Evolutionary conservation across 1,140 invertebrate genomes (phyloP).

Genomic region (Cydia pomonella): DNA sequence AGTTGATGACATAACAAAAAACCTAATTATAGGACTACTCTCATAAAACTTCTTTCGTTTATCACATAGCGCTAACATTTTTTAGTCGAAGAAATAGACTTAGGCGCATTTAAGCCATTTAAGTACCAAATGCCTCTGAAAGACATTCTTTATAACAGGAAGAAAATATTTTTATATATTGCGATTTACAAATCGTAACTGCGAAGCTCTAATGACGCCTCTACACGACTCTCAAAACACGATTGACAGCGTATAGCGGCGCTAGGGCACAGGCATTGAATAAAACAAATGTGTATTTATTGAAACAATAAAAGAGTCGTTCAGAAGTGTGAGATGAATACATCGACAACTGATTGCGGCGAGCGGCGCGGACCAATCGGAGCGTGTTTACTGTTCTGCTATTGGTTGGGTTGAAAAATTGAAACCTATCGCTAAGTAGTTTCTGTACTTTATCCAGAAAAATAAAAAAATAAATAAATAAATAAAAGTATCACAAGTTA

Average conservation of each 20-base stretch:
- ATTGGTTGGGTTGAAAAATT: background rate
- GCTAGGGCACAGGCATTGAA: background rate
- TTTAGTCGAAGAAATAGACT: no score
- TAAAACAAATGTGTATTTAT: slow-evolving; percentile 38
- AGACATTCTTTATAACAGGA: no score
- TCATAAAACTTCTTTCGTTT: no score
- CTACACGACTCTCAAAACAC: background rate
- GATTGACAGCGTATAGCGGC: background rate
- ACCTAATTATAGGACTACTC: no score
- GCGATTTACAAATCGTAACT: background rate
- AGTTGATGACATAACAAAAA: no score
- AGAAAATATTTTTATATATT: background rate
- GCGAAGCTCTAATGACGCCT: background rate
- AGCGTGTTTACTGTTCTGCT: background rate
- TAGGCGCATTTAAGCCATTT: no score
- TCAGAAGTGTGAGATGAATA: slow-evolving; percentile 62
- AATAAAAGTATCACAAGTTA: no score
- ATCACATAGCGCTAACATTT: no score
- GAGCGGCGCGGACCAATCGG: slow-evolving; percentile 1
- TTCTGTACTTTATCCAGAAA: no score
- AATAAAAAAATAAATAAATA: no score
- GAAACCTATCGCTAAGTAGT: no score
- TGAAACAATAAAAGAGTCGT: slow-evolving; percentile 49
- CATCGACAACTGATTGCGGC: slow-evolving; percentile 50
- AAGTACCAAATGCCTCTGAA: no score